Evolutionary conservation across 2,113 vertebrate genomes (phyloP), one percentile per base, ranked within the genome.

Genomic region (Pelecanoides urinatrix): DNA sequence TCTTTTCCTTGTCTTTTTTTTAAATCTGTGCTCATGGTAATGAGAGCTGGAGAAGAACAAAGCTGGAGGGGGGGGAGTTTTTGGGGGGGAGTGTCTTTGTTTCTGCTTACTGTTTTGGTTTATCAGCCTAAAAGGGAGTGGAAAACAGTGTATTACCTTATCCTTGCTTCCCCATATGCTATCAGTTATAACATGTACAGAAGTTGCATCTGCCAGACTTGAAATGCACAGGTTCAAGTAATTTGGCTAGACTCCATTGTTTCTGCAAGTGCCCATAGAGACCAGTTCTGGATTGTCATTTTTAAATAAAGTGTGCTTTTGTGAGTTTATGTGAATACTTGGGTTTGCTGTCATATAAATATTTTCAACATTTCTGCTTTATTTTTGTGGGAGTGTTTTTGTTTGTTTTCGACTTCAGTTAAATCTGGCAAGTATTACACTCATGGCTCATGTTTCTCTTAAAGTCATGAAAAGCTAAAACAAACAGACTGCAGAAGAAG

Each of bases 171-270:
- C 8, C 22, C 17, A 15, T 9, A 7, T 73, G 22, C 66, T 68
- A 0, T 65, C 29, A 45, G 9, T 42, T 73, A 2, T 7, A 85
- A 67, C 13, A 3, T 1, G 5, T 3, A 2, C n/a, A 42, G 32
- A 74, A 74, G 20, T 44, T 83, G 9, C 5, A 11, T 45, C 45
- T 91, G 42, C 42, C 42, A 42, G 56, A 45, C 10, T 44, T 25
- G 82, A 66, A 89, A 36, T 26, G 42, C 7, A 2, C 0, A 2
- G 14, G 16, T 42, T 88, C 18, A 29, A 21, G 29, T 62, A n/a
- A n/a, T 74, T 89, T 77, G 26, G 8, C 13, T 44, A 21, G 45
- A 65, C 25, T 79, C 17, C 18, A 2, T 86, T 91, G 30, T 84
- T 59, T 74, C 53, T 84, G 22, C 34, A 58, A 16, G 25, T 47